phyloP scores from a whole-genome alignment of 2,113 vertebrate species.

The Corydoras maculifer region DNA sequence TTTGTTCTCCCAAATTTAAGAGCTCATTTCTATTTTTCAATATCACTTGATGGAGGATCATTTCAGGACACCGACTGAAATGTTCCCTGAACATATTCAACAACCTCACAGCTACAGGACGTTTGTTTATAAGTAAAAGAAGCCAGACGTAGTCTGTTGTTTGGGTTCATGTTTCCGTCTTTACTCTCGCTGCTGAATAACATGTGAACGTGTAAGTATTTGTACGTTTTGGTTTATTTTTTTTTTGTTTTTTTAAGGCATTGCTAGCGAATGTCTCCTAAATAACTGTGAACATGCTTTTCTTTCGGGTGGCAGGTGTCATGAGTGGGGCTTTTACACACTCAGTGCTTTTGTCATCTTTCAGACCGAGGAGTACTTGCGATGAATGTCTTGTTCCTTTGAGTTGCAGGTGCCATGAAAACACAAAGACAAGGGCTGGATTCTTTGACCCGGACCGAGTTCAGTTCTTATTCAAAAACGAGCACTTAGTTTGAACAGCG shows the following conservation, averaged over 20 bases:
- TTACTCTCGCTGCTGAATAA: conserved; percentile 43
- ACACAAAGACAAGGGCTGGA: conserved; percentile 13
- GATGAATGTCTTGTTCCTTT: conserved; percentile 6
- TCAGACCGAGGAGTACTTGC: conserved; percentile 15
- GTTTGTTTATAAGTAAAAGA: too few relatives aligned
- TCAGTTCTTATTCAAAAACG: background rate
- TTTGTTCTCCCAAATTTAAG: background rate
- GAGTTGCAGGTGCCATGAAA: background rate
- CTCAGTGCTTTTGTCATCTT: conserved; percentile 29
- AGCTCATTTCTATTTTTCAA: background rate
- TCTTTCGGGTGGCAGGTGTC: conserved; percentile 30
- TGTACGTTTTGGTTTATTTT: conserved; percentile 19
- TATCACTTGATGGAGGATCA: too few relatives aligned
- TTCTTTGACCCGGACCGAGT: conserved; percentile 13
- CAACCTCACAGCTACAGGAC: too few relatives aligned
- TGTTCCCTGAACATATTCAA: conserved; percentile 9
- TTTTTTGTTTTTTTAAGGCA: conserved; percentile 29
- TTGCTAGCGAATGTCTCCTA: conserved; percentile 41
- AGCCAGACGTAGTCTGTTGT: too few relatives aligned
- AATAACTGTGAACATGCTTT: conserved; percentile 54
- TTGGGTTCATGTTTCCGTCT: background rate
- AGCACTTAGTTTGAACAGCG: background rate
- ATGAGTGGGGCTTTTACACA: conserved; percentile 20
- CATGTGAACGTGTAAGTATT: conserved; percentile 41
- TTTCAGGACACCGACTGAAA: background rate